Percentiles rank a stretch among this genome's conserved stretches.
Conservation (phyloP, 2,888 invertebrate genomes). For the Platycheirus albimanus region DNA sequence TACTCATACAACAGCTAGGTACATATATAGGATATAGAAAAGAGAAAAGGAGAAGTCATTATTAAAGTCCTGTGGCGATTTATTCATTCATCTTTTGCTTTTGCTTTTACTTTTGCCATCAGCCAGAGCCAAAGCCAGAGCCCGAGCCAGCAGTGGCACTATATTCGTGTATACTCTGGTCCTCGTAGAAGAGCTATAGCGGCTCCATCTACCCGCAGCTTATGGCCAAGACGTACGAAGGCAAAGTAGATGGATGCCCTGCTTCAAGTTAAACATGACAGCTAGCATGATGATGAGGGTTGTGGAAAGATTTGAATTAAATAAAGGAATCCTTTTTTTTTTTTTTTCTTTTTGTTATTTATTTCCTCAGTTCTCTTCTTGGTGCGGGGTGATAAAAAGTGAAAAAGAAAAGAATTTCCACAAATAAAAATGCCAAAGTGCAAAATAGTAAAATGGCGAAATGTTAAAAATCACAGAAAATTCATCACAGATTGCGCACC, state of each 20-base stretch:
- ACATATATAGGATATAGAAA: not conserved
- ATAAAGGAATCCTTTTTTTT: slow-evolving; percentile 55
- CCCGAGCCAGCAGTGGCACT: slow-evolving; percentile 9
- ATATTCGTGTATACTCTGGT: no score
- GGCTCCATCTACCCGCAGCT: slow-evolving; percentile 20
- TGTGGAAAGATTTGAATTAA: slow-evolving; percentile 70
- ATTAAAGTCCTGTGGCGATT: slow-evolving; percentile 74
- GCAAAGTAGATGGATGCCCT: slow-evolving; percentile 63
- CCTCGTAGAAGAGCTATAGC: no score
- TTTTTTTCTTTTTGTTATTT: slow-evolving; percentile 2
- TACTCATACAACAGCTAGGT: no score
- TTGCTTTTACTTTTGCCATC: slow-evolving; percentile 15
- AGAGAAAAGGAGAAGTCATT: slow-evolving; percentile 58
- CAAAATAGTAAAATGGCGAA: slow-evolving; percentile 53
- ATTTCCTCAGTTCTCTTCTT: slow-evolving; percentile 3
- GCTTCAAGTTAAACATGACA: slow-evolving; percentile 72
- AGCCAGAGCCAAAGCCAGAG: no score
- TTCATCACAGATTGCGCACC: slow-evolving; percentile 58
- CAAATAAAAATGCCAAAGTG: slow-evolving; percentile 61
- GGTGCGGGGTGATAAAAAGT: not conserved
- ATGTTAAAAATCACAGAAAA: slow-evolving; percentile 64
- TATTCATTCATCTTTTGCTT: slow-evolving; percentile 64
- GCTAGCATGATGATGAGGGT: slow-evolving; percentile 72
- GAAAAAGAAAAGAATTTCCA: not conserved
- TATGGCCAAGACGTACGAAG: slow-evolving; percentile 42